These are phyloP conservation scores for Biston stratarius DNA, from an alignment of 2,888 invertebrate genomes.

Conservation along the genomic window DNA sequence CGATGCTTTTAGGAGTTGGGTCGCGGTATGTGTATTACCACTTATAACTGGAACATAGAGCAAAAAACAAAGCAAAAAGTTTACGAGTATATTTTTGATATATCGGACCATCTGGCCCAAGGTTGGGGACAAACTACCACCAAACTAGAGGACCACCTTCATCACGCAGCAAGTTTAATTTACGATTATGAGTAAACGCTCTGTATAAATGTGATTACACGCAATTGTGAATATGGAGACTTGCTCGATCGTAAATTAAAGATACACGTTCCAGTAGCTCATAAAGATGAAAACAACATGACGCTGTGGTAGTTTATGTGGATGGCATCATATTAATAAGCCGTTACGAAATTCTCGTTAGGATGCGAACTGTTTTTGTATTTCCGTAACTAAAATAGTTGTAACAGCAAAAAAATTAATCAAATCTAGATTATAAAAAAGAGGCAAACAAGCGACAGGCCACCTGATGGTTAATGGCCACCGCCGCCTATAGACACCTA, in stretches of 20 bases:
- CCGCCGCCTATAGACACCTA: too few relatives aligned
- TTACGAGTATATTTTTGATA: constrained; percentile 41
- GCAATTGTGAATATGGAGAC: constrained; percentile 25
- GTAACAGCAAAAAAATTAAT: too few relatives aligned
- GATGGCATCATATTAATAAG: constrained; percentile 23
- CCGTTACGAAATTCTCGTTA: neutral
- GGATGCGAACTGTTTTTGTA: neutral
- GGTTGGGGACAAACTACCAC: constrained; percentile 39
- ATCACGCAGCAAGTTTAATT: constrained; percentile 36
- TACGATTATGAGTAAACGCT: constrained; percentile 41
- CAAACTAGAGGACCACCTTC: constrained; percentile 33
- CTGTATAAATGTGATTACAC: constrained; percentile 28
- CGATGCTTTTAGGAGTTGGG: constrained; percentile 40
- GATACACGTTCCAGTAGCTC: constrained; percentile 27
- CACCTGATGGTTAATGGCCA: too few relatives aligned
- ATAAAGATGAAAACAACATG: constrained; percentile 30
- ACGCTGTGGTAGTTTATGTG: constrained; percentile 22
- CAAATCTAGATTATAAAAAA: too few relatives aligned
- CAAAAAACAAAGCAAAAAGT: constrained; percentile 54
- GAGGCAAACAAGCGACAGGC: too few relatives aligned
- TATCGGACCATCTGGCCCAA: constrained; percentile 51
- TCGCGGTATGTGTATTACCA: constrained; percentile 35
- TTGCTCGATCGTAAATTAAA: constrained; percentile 29
- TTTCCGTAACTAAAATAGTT: neutral
- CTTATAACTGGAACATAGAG: constrained; percentile 45